These are phyloP conservation scores for Aptenodytes forsteri DNA, from an alignment of 2,113 vertebrate species.

Conservation along the genomic window DNA sequence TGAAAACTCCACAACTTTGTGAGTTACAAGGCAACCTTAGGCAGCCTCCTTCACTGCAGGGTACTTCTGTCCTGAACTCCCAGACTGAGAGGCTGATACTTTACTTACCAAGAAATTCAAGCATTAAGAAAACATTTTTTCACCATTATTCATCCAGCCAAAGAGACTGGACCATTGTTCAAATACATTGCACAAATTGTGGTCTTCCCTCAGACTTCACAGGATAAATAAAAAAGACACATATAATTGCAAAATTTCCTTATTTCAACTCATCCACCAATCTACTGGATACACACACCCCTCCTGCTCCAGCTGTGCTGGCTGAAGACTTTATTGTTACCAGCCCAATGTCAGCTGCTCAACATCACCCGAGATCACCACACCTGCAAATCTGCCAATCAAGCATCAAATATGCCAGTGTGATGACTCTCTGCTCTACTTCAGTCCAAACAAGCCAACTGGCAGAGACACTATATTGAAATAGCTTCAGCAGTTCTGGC, in stretches of 20 bases:
- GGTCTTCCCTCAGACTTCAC: neutral
- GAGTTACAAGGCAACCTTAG: neutral
- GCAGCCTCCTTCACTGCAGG: neutral
- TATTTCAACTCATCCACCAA: neutral
- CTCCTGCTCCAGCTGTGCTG: neutral
- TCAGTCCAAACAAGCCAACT: neutral
- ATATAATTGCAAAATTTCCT: neutral
- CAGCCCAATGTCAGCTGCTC: neutral
- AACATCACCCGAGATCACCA: neutral
- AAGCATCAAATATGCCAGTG: neutral
- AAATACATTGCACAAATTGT: neutral
- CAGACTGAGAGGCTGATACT: neutral
- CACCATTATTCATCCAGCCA: neutral
- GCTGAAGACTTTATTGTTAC: neutral
- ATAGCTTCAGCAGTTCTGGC: neutral
- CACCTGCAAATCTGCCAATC: neutral
- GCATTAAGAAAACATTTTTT: neutral
- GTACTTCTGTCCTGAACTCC: neutral
- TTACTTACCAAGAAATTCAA: neutral
- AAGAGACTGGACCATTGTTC: neutral
- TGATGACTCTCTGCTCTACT: neutral
- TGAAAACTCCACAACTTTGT: neutral
- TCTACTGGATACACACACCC: rapidly evolving
- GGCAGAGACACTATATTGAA: neutral
- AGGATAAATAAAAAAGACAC: neutral